Evolutionary conservation across 2,797 vertebrate species (phyloP), one percentile per base, ranked within the genome.

Genomic region (Apodemus agrarius): DNA sequence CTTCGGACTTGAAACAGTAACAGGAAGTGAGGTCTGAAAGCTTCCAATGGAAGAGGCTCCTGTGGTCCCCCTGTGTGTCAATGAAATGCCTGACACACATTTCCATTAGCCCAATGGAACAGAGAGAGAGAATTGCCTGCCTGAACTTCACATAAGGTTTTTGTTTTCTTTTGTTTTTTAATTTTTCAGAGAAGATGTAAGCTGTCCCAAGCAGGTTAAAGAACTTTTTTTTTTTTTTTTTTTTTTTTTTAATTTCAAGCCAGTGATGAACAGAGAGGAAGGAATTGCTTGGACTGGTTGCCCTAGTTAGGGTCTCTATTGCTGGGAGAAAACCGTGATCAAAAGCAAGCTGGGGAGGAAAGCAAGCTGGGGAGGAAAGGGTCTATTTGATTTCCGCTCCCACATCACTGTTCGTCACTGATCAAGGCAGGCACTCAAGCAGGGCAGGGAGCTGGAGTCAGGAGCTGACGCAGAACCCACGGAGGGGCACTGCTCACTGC

Each of bases 121-220:
- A 89, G 57, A 34, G 0, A 34, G 89, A 76, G n/a, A n/a, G n/a
- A n/a, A 5, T 52, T 43, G 72, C 61, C 81, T 49, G 40, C 49
- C 90, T 76, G 24, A 9, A 14, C 72, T 29, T 63, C 26, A 46
- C 72, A 4, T 85, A 46, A 75, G 21, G 34, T 43, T 54, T 13
- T 57, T 69, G 52, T 76, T 63, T 52, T 1, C 1, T 52, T 52
- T 37, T 49, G 10, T 63, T 61, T 61, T 80, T 72, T 93, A 0
- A 75, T 54, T 94, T 91, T 95, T 95, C 43, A 82, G 74, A 87
- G 76, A 86, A 92, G 37, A 49, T 86, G 37, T 67, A 80, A 83
- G 81, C 59, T 57, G n/a, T 67, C 57, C 37, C 59, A 61, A 16
- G 54, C 29, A 67, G 29, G 29, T 34, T 67, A 67, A 34, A 67